phyloP scores from a whole-genome alignment of 2,797 vertebrate genomes.

The Limosa lapponica region DNA sequence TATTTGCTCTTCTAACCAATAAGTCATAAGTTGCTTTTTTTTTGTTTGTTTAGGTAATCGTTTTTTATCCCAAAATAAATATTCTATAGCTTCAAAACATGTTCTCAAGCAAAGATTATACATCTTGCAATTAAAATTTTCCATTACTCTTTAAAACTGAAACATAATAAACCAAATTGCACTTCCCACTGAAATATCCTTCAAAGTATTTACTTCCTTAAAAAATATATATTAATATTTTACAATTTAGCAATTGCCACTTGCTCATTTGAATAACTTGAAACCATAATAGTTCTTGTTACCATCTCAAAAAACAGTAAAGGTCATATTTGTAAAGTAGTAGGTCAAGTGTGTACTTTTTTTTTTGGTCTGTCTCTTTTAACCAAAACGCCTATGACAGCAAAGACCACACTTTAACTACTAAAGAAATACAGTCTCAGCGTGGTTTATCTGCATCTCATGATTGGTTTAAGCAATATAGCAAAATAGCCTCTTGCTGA shows the following conservation, averaged over 20 bases:
- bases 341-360: not conserved
- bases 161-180: slow-evolving; percentile 39
- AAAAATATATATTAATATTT: slow-evolving; percentile 52
- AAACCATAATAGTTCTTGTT: not conserved
- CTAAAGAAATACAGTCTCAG: not conserved
- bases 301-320: not conserved
- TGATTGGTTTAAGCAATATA: not conserved
- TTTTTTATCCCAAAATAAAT: slow-evolving; percentile 62
- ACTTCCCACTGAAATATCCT: slow-evolving; percentile 12
- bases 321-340: not conserved
- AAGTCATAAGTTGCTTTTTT: not conserved
- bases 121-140: slow-evolving; percentile 25
- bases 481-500: not conserved
- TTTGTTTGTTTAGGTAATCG: not conserved
- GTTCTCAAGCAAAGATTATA: slow-evolving; percentile 22
- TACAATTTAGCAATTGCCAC: slow-evolving; percentile 45
- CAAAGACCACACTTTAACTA: not conserved
- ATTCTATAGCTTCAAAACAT: slow-evolving; percentile 32
- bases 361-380: not conserved
- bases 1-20: not conserved
- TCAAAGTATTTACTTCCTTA: slow-evolving; percentile 40
- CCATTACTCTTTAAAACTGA: slow-evolving; percentile 2
- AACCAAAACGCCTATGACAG: not conserved
- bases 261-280: slow-evolving; percentile 4
- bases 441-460: not conserved